phyloP scores from a whole-genome alignment of 2,888 invertebrate species.

The Dilophus febrilis region DNA sequence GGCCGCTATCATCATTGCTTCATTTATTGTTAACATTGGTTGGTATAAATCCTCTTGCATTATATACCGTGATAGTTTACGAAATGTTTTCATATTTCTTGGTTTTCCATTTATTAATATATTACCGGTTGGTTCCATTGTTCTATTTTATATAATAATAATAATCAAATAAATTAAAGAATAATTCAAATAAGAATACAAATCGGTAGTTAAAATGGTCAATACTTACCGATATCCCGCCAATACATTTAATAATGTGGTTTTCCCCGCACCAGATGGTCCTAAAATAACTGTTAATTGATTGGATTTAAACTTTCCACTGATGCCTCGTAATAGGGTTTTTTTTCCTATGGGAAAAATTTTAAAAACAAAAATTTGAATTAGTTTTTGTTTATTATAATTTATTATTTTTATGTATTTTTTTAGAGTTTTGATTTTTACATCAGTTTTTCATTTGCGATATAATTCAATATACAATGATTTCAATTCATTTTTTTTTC shows the following conservation, averaged over 20 bases:
- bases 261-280: conserved; percentile 86
- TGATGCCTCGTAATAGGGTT: conserved; percentile 59
- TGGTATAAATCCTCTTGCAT: conserved; percentile 86
- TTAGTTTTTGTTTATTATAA: no score
- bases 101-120: conserved; percentile 64
- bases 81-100: conserved; percentile 59
- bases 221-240: conserved; percentile 75
- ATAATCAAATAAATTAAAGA: no score
- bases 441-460: no score
- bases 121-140: conserved; percentile 48
- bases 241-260: conserved; percentile 71
- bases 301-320: conserved; percentile 69
- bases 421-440: no score
- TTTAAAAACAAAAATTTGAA: no score
- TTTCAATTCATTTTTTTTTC: no score
- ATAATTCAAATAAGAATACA: no score
- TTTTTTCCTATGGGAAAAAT: conserved; percentile 33
- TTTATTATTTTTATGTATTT: no score
- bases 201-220: no score
- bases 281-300: conserved; percentile 84
- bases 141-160: conserved; percentile 35
- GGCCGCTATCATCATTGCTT: conserved; percentile 77
- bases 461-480: no score
- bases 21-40: conserved; percentile 70
- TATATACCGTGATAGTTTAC: conserved; percentile 83